Conservation (phyloP, 2,888 invertebrate genomes). For the Dorcus hopei region DNA sequence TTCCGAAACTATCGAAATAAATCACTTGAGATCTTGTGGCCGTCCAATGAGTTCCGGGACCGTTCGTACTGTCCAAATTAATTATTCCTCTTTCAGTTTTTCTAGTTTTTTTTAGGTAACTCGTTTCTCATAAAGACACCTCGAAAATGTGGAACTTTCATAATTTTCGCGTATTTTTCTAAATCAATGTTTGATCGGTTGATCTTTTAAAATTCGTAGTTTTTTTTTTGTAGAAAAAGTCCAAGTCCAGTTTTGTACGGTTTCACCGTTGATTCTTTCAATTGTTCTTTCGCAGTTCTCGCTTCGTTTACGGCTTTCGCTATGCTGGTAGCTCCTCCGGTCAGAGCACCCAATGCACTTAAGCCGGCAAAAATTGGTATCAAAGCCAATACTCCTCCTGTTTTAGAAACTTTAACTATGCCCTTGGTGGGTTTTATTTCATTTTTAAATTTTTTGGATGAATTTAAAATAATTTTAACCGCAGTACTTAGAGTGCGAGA, state of each 20-base stretch:
- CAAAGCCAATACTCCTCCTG: too few relatives aligned
- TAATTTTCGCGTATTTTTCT: constrained; percentile 15
- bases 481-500: neutral
- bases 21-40: constrained; percentile 31
- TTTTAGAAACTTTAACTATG: too few relatives aligned
- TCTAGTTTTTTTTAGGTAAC: constrained; percentile 19
- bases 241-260: constrained; percentile 23
- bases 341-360: too few relatives aligned
- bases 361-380: too few relatives aligned
- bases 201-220: constrained; percentile 24
- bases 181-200: constrained; percentile 29
- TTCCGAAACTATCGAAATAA: constrained; percentile 29
- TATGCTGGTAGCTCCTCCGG: too few relatives aligned
- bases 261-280: too few relatives aligned
- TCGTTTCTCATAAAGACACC: constrained; percentile 33
- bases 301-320: too few relatives aligned
- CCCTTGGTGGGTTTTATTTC: too few relatives aligned
- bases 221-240: constrained; percentile 27
- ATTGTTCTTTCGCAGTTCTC: too few relatives aligned
- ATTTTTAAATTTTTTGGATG: neutral
- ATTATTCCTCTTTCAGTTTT: constrained; percentile 32
- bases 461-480: neutral
- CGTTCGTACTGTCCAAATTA: constrained; percentile 34
- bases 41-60: constrained; percentile 41
- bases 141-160: constrained; percentile 24